Evolutionary conservation across 2,797 vertebrate genomes (phyloP), one percentile per base, ranked within the genome.

Genomic region (Neosalanx taihuensis): DNA sequence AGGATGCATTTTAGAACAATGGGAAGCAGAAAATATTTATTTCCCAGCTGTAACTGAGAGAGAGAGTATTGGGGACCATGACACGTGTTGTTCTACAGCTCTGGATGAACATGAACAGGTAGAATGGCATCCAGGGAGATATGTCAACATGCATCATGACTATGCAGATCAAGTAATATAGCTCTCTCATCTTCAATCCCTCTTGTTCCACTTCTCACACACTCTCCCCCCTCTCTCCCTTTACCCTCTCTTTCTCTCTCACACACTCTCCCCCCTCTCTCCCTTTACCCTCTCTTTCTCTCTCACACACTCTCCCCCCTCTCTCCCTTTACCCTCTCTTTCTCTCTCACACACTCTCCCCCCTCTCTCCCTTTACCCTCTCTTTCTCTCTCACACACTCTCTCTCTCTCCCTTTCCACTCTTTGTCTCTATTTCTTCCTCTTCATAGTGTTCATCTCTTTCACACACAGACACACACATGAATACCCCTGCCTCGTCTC

Each of bases 131-230:
- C 41, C 41, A 46, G 41, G 41, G 41, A 46, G 23, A 31, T 17
- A 63, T 63, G 31, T 35, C 61, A 63, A 64, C 31, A 18, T 67
- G 53, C 63, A 72, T 41, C 64, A 23, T 53, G 49, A 75, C 70
- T 56, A 53, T 71, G 57, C 30, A 18, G 31, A 71, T 46, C 41
- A 57, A 56, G 31, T 15, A 2, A 62, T 37, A 23, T 13, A 33
- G 18, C 51, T 37, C 37, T 20, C 15, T 20, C 15, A 46, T 23
- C 37, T 58, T 59, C 15, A 60, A 23, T 67, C 29, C 20, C 56
- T 17, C 35, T 17, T n/a, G 26, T 18, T 49, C 37, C 12, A 26
- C 23, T 57, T 67, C 41, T 30, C 35, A 17, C 71, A 23, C 20
- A n/a, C 51, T 7, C 41, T 64, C 5, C 17, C 29, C 31, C 23